Conservation (phyloP, 2,888 invertebrate genomes). For the Spodoptera exigua region DNA sequence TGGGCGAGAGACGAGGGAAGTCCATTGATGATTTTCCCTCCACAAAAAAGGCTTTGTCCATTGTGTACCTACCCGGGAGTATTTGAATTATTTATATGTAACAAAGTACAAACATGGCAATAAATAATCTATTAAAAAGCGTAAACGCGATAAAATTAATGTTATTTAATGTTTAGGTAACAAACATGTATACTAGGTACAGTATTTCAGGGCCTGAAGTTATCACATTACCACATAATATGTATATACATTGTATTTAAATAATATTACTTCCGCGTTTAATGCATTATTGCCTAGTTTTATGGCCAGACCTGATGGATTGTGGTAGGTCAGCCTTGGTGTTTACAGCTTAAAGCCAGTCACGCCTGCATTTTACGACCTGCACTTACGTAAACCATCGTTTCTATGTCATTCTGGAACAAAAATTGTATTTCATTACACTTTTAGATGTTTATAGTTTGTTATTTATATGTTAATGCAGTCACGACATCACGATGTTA, state of each 20-base stretch:
- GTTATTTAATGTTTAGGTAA: too few species aligned
- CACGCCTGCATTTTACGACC: constrained; percentile 18
- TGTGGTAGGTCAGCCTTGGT: constrained; percentile 44
- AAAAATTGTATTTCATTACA: constrained; percentile 2
- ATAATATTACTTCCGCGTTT: constrained; percentile 25
- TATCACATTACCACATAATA: constrained; percentile 1
- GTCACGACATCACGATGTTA: background rate
- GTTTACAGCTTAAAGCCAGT: constrained; percentile 33
- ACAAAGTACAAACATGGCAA: too few species aligned
- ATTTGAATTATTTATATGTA: too few species aligned
- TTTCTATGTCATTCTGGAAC: constrained; percentile 18
- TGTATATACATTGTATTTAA: constrained; percentile 20
- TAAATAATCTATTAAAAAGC: too few species aligned
- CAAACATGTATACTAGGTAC: too few species aligned
- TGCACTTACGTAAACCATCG: background rate
- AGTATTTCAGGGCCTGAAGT: too few species aligned
- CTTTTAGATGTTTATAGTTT: constrained; percentile 2
- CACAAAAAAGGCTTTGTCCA: too few species aligned
- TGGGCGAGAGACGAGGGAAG: too few species aligned
- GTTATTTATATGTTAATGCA: background rate
- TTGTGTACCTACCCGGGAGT: too few species aligned
- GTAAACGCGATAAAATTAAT: too few species aligned
- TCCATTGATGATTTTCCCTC: too few species aligned
- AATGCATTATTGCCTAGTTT: constrained; percentile 30
- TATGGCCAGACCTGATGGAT: constrained; percentile 17